Conservation (phyloP, 2,888 invertebrate species). For the Pantelozetes paolii region DNA sequence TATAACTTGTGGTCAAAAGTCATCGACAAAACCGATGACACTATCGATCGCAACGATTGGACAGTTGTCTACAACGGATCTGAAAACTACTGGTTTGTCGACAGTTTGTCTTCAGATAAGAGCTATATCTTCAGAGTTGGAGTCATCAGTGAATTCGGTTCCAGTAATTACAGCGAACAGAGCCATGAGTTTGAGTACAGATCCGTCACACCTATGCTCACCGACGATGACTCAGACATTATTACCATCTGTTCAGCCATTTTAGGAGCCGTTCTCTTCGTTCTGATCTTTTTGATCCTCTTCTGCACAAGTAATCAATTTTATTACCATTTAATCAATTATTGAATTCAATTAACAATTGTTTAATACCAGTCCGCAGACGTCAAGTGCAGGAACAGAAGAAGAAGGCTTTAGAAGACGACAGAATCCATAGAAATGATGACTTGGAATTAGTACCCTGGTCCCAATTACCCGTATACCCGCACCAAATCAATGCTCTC, state of each 20-base stretch:
- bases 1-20: slow-evolving; percentile 8
- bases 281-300: slow-evolving; percentile 29
- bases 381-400: slow-evolving; percentile 62
- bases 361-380: slow-evolving; percentile 43
- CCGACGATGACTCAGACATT: slow-evolving; percentile 18
- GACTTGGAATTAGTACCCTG: slow-evolving; percentile 75
- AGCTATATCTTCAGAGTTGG: slow-evolving; percentile 70
- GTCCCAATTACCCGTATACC: slow-evolving; percentile 69
- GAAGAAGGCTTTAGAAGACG: slow-evolving; percentile 57
- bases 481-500: slow-evolving; percentile 77
- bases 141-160: slow-evolving; percentile 74
- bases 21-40: background rate
- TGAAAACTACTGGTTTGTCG: slow-evolving; percentile 74
- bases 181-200: slow-evolving; percentile 60
- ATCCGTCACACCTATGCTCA: background rate
- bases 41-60: slow-evolving; percentile 48
- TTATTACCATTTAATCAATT: background rate
- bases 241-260: background rate
- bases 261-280: background rate
- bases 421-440: slow-evolving; percentile 47
- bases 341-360: slow-evolving; percentile 48
- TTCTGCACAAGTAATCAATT: slow-evolving; percentile 35
- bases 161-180: slow-evolving; percentile 68
- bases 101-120: slow-evolving; percentile 59
- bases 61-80: slow-evolving; percentile 51